Percentiles rank a stretch among this genome's conserved stretches.
These are phyloP conservation scores for Nowickia ferox DNA, from an alignment of 2,888 invertebrate genomes.

Conservation along the genomic window DNA sequence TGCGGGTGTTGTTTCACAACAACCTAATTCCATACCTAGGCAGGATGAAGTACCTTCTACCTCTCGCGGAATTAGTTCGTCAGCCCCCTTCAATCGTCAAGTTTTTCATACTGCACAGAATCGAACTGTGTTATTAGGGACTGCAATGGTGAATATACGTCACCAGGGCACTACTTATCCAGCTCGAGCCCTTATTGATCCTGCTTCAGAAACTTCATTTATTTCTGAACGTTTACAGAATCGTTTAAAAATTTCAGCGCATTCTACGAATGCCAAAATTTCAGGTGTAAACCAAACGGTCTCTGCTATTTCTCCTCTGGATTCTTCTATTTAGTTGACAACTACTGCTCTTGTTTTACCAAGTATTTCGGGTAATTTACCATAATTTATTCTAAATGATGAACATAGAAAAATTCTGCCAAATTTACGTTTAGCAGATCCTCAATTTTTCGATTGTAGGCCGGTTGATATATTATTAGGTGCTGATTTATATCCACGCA, in stretches of 20 bases:
- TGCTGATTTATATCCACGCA: neutral
- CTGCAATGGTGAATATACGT: too few relatives aligned
- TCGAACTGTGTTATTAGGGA: constrained; percentile 1
- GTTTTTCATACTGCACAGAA: neutral
- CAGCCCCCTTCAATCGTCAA: neutral
- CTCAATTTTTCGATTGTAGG: neutral
- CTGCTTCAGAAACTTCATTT: neutral
- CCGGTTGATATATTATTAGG: neutral
- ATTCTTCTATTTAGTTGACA: neutral
- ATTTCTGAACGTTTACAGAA: too few relatives aligned
- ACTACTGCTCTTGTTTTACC: neutral
- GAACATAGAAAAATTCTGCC: neutral
- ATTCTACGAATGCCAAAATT: neutral
- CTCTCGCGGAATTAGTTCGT: neutral
- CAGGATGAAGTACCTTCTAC: neutral
- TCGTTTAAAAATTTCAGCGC: too few relatives aligned
- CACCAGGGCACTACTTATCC: constrained; percentile 1
- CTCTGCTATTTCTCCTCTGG: neutral
- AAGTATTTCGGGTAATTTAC: neutral
- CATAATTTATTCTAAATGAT: neutral
- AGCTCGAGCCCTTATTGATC: constrained; percentile 1
- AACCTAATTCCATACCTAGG: neutral
- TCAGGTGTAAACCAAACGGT: neutral
- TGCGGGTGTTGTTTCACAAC: neutral
- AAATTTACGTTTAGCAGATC: neutral